phyloP scores from a whole-genome alignment of 2,888 invertebrate species.

The Cactoblastis cactorum region DNA sequence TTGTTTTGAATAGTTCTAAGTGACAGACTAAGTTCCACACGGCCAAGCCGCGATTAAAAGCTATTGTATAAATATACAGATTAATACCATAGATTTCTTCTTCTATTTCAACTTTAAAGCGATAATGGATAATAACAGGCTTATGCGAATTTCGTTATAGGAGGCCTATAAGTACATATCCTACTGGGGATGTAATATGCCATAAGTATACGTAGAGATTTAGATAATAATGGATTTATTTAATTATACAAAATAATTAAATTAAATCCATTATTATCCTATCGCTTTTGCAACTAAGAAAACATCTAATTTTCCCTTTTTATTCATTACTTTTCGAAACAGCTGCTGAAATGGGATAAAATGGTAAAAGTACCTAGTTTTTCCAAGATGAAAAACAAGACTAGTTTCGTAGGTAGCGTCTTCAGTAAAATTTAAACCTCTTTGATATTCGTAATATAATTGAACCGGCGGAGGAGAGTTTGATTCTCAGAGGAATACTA shows the following conservation, averaged over 20 bases:
- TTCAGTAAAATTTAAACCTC: conserved; percentile 8
- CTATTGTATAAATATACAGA: no score
- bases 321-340: conserved; percentile 9
- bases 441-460: conserved; percentile 7
- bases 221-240: no score
- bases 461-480: neutral
- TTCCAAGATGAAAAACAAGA: neutral
- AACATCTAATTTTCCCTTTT: conserved; percentile 11
- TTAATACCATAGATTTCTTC: no score
- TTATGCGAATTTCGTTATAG: no score
- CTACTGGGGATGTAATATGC: no score
- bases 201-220: no score
- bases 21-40: no score
- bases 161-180: no score
- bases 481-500: conserved; percentile 1
- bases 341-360: conserved; percentile 14
- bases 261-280: neutral
- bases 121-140: no score
- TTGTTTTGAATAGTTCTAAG: no score
- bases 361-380: conserved; percentile 14
- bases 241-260: neutral
- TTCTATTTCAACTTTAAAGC: no score
- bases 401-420: neutral
- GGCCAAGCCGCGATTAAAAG: no score
- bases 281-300: neutral